Evolutionary conservation across 2,113 vertebrate species (phyloP).

Genomic region (Gracilinanus agilis): DNA sequence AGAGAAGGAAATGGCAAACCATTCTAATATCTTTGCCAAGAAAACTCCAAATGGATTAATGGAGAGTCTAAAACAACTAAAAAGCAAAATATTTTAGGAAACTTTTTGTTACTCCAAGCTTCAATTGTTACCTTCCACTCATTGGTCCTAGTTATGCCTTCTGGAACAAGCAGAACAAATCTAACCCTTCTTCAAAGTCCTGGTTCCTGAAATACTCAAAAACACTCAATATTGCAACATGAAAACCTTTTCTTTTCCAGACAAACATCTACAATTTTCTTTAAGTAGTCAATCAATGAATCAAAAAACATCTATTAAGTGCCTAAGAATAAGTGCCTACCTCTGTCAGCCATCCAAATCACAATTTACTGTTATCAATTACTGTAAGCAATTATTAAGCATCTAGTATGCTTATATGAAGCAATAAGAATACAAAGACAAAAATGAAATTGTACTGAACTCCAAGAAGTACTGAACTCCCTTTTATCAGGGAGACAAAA

Average conservation of each 20-base stretch:
- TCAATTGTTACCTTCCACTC: background rate
- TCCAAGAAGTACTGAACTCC: background rate
- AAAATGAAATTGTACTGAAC: background rate
- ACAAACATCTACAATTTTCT: background rate
- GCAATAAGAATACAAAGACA: background rate
- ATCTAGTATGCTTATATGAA: background rate
- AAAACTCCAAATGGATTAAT: too few relatives aligned
- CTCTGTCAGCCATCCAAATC: background rate
- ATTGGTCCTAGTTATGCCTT: background rate
- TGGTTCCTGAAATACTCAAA: background rate
- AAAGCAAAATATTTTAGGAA: background rate
- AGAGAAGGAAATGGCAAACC: too few relatives aligned
- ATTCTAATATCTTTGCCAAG: too few relatives aligned
- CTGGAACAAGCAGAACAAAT: background rate
- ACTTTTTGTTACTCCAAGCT: background rate
- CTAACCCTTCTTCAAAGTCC: background rate
- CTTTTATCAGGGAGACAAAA: background rate
- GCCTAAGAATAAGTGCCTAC: background rate
- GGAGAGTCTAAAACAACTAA: too few relatives aligned
- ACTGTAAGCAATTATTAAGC: background rate
- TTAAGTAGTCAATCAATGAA: background rate
- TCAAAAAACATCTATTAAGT: background rate
- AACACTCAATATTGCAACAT: background rate
- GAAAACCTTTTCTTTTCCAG: background rate
- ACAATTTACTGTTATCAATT: background rate